Evolutionary conservation across 2,113 vertebrate species (phyloP).

Genomic region (Pseudolaguvia tuberculata): DNA sequence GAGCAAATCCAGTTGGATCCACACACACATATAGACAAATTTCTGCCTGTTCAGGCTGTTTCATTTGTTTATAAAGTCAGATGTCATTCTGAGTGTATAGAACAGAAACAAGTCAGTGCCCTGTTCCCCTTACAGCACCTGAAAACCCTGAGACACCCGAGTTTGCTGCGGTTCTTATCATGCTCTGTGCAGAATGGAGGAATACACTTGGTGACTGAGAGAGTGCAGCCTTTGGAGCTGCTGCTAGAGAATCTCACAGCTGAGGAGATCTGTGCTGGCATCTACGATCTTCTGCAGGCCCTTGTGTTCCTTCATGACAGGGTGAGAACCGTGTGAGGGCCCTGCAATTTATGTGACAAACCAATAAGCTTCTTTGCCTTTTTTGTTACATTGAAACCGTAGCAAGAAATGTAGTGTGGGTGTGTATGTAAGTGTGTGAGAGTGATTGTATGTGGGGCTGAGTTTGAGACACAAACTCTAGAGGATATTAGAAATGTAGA

Average conservation of each 20-base stretch:
- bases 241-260: slow-evolving; percentile 76
- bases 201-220: slow-evolving; percentile 90
- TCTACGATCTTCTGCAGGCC: slow-evolving; percentile 87
- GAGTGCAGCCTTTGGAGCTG: slow-evolving; percentile 81
- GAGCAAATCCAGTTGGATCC: neutral
- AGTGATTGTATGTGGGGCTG: too few species aligned
- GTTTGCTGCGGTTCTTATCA: slow-evolving; percentile 90
- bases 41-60: too few species aligned
- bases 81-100: neutral
- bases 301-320: slow-evolving; percentile 91
- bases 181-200: slow-evolving; percentile 85
- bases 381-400: too few species aligned
- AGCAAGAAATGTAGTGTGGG: neutral
- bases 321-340: slow-evolving; percentile 62
- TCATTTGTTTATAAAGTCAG: too few species aligned
- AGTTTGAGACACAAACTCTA: too few species aligned
- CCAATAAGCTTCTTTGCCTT: too few species aligned
- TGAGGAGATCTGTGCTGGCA: slow-evolving; percentile 89
- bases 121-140: slow-evolving; percentile 76
- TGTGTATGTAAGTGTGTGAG: neutral
- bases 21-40: neutral
- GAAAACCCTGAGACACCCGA: slow-evolving; percentile 92
- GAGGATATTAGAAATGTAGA: too few species aligned
- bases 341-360: too few species aligned
- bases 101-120: neutral